These are phyloP conservation scores for Drosophila pseudotalamancana DNA, from an alignment of 2,888 invertebrate species.

Conservation along the genomic window DNA sequence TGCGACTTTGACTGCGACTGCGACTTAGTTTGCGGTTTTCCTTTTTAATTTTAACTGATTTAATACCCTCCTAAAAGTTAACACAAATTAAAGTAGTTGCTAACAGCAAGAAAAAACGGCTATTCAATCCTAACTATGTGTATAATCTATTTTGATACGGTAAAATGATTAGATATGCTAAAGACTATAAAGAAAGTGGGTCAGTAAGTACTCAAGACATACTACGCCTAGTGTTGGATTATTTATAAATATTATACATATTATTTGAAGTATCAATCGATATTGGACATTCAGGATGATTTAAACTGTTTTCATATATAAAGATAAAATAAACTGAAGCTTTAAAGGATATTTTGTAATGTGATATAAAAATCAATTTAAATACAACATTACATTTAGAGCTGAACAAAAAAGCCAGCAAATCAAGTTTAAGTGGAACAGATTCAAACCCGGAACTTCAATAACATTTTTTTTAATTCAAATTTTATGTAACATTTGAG, in stretches of 20 bases:
- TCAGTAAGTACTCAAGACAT: not conserved
- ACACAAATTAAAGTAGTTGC: constrained; percentile 7
- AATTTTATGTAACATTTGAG: too few species aligned
- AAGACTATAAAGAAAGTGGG: not conserved
- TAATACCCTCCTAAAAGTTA: constrained; percentile 40
- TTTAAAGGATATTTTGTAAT: too few species aligned
- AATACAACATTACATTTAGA: not conserved
- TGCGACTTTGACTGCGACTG: constrained; percentile 19
- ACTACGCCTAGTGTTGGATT: too few species aligned
- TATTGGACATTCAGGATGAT: too few species aligned
- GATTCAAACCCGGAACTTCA: constrained; percentile 1
- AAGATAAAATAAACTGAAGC: not conserved
- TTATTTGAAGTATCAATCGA: too few species aligned
- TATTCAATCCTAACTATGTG: not conserved
- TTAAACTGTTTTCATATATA: not conserved
- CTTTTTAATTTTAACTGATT: constrained; percentile 52
- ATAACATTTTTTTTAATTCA: not conserved
- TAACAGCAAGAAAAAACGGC: constrained; percentile 14
- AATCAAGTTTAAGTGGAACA: constrained; percentile 1
- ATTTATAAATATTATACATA: too few species aligned
- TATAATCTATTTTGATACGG: not conserved
- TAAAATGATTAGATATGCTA: not conserved
- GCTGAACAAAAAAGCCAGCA: not conserved
- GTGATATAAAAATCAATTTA: not conserved
- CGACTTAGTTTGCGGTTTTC: constrained; percentile 41